phyloP scores from a whole-genome alignment of 2,797 vertebrate species.

The Eptatretus atami region DNA sequence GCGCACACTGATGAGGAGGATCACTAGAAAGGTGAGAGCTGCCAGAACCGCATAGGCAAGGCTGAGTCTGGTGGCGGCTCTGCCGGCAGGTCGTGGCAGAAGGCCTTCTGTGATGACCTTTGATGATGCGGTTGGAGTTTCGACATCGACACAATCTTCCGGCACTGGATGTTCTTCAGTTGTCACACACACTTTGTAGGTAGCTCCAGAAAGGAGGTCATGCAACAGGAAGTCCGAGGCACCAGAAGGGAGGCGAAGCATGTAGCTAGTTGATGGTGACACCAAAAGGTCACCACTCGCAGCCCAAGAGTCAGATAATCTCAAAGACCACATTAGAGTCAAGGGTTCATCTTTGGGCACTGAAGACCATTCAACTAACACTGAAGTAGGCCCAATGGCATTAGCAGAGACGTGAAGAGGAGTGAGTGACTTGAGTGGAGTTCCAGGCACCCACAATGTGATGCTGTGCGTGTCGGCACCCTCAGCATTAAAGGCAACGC shows the following conservation, averaged over 20 bases:
- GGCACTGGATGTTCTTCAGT: background rate
- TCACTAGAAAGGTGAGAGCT: background rate
- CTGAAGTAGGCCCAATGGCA: no score
- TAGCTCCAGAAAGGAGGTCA: background rate
- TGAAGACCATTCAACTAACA: no score
- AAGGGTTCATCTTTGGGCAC: no score
- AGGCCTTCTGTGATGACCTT: background rate
- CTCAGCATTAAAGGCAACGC: conserved; percentile 27
- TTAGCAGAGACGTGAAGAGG: no score
- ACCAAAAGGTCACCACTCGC: no score
- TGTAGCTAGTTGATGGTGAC: no score
- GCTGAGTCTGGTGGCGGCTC: conserved; percentile 3
- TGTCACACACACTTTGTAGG: conserved; percentile 3
- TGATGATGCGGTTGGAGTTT: background rate
- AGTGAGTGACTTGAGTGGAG: no score
- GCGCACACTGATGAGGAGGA: background rate
- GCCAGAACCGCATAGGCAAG: conserved; percentile 5
- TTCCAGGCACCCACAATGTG: conserved; percentile 15
- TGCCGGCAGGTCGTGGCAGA: no score
- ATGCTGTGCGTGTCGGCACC: conserved; percentile 26
- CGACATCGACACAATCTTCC: background rate
- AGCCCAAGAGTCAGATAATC: no score
- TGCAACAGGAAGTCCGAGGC: conserved; percentile 3
- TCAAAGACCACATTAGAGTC: no score
- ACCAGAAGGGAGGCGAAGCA: background rate